Percentiles rank a stretch among this genome's conserved stretches.
Conservation (phyloP, 2,113 vertebrate genomes). For the Chroicocephalus ridibundus region DNA sequence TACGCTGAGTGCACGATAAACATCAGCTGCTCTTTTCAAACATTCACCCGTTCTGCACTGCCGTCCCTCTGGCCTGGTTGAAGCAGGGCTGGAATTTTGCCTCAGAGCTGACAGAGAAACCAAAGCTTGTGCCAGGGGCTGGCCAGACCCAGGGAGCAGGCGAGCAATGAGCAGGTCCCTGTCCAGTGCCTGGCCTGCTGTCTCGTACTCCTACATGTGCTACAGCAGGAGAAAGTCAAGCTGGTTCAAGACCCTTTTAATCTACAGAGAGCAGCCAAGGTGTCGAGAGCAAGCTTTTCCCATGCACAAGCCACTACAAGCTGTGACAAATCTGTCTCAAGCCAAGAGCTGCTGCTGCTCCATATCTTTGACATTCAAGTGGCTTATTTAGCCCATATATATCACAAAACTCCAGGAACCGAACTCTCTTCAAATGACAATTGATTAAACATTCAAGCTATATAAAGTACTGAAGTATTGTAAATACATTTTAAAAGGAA, state of each 20-base stretch:
- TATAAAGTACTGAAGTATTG: conserved; percentile 43
- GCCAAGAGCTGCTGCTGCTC: not conserved
- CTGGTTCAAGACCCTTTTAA: not conserved
- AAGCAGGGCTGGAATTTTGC: not conserved
- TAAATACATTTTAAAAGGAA: conserved; percentile 40
- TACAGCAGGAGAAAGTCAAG: not conserved
- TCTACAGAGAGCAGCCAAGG: not conserved
- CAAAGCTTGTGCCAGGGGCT: not conserved
- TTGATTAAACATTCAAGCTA: conserved; percentile 58
- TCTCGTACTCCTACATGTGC: not conserved
- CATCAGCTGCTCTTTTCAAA: not conserved
- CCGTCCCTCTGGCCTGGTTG: not conserved
- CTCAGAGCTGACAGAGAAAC: not conserved
- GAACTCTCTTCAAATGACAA: conserved; percentile 30
- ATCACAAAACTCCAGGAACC: conserved; percentile 38
- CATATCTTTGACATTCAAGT: not conserved
- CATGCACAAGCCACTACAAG: not conserved
- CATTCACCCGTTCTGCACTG: not conserved
- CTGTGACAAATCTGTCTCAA: not conserved
- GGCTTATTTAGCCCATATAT: conserved; percentile 11
- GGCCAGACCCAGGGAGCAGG: not conserved
- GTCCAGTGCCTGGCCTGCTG: not conserved
- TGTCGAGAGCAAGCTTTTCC: not conserved
- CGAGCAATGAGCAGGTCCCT: not conserved
- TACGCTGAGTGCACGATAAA: not conserved